Evolutionary conservation across 2,888 invertebrate genomes (phyloP), one percentile per base, ranked within the genome.

Genomic region (Frankliniella intonsa): DNA sequence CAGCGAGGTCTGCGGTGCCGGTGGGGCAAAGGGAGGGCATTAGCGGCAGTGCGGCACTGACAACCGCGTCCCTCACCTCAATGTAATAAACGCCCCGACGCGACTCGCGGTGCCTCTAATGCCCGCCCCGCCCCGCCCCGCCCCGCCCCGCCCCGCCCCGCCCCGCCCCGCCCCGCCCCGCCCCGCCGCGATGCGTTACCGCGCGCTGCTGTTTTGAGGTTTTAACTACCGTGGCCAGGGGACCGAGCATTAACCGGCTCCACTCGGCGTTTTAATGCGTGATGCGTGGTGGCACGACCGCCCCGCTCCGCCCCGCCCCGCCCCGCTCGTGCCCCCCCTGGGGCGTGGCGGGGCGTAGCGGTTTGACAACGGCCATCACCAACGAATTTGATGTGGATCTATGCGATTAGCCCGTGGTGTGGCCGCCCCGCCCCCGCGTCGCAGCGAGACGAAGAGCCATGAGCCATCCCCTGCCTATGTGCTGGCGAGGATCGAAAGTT

Each of bases 221-320:
- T 76, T 76, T 76, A 76, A 76, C 69, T 76, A 76, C 69, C 69
- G 69, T 25, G 69, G 69, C 69, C 69, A 25, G 69, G 69, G 69
- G 69, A 76, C 69, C 69, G 69, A 12, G 12, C 69, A 76, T 76
- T 76, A 76, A 76, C 69, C 25, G 69, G 25, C 69, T 76, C 38
- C 5, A 38, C 38, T 38, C 25, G 25, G 22, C 69, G 69, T 25
- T 76, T 76, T 76, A 76, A 76, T 76, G 25, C 69, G 9, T 25
- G 69, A 22, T 22, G 69, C 69, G 69, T 69, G 69, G 69, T 19
- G n/a, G 65, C 65, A 17, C 17, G 55, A 17, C 62, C 17, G 62
- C 62, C 14, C 14, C 12, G 55, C 55, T 8, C 55, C 55, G 55
- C 55, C 55, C 12, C 55, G 38, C 38, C 38, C 38, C 38, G 38